Evolutionary conservation across 2,797 vertebrate genomes (phyloP), one percentile per base, ranked within the genome.

Genomic region (Pelobates cultripes): DNA sequence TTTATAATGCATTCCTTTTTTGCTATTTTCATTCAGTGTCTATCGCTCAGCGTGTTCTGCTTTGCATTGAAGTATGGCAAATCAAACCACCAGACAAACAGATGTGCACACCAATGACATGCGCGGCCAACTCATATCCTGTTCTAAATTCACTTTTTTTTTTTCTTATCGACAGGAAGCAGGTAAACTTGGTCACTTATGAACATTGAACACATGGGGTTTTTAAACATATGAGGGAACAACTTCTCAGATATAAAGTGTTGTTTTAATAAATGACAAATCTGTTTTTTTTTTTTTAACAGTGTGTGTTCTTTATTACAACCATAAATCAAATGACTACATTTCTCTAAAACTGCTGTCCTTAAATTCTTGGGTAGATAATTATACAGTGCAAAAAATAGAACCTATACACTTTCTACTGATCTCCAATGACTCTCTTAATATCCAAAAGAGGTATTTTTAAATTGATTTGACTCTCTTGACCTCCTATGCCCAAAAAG

Each of bases 31-130:
- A 75, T 75, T 28, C 43, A 63, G 14, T 43, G 43, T 74, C 70
- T 74, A 43, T 69, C 15, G 10, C 66, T 61, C 13, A 63, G 4
- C n/a, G 43, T 66, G 43, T 47, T 47, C 17, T n/a, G 43, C 55
- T 83, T 68, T 70, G 43, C 57, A 69, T 47, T 69, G 42, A 45
- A 82, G 63, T 73, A 78, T 51, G 44, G 61, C 64, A 14, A 60
- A 73, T 6, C 4, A 45, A 57, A 79, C 28, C 71, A 74, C 53
- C 53, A 75, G 53, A 75, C 14, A 17, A 79, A 67, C 82, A 83
- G 76, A 83, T 83, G 81, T 79, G 41, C n/a, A 70, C 60, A 70
- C 60, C 44, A 75, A 79, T 42, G 57, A 9, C 74, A 40, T 14
- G 7, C 10, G 17, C 3, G 66, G n/a, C 73, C 80, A 71, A 77